A percentile compares a stretch with the other conserved stretches of the same genome.
phyloP scores from a whole-genome alignment of 2,113 vertebrate genomes.

The Zootoca vivipara region DNA sequence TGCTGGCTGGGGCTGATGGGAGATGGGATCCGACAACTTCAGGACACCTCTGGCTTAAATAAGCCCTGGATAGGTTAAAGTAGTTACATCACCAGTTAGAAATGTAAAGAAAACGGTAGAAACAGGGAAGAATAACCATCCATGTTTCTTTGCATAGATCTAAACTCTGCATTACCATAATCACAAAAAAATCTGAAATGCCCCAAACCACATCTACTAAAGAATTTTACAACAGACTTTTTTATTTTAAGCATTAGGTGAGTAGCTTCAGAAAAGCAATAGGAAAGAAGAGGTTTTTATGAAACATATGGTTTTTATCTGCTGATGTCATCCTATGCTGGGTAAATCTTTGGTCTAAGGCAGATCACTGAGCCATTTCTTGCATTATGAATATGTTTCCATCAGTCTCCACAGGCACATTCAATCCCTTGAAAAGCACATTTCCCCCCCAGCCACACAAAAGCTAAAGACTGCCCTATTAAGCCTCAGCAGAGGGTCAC shows the following conservation, averaged over 20 bases:
- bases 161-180: background rate
- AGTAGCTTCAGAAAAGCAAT: background rate
- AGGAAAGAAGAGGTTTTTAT: conserved; percentile 20
- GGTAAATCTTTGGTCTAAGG: conserved; percentile 13
- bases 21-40: too few relatives aligned
- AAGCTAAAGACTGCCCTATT: background rate
- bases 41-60: background rate
- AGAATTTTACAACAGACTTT: background rate
- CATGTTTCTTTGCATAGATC: background rate
- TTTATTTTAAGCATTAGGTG: background rate
- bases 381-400: conserved; percentile 15
- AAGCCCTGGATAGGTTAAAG: background rate
- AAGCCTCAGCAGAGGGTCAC: background rate
- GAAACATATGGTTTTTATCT: background rate
- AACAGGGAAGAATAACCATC: background rate
- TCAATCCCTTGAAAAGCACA: background rate
- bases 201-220: background rate
- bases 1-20: too few relatives aligned
- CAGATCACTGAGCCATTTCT: conserved; percentile 18
- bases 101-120: background rate
- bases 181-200: background rate
- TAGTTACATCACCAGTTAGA: background rate
- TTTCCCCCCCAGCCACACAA: background rate
- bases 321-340: conserved; percentile 11
- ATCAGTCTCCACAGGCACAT: background rate